phyloP scores from a whole-genome alignment of 1,140 invertebrate genomes.

The Zaprionus nigranus region DNA sequence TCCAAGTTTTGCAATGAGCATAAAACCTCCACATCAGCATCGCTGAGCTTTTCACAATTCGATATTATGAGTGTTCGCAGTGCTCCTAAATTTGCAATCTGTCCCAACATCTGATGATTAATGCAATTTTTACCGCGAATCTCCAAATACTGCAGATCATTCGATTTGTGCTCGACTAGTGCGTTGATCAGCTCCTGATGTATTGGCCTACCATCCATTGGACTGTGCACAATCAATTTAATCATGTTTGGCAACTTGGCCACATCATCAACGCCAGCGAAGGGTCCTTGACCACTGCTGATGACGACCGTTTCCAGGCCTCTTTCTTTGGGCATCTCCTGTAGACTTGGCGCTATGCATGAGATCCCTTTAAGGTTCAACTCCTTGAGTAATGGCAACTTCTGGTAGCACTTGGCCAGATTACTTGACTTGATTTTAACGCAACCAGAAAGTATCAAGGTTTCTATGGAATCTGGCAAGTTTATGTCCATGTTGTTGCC shows the following conservation, averaged over 20 bases:
- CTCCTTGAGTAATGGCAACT: slow-evolving; percentile 38
- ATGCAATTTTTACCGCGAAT: not conserved
- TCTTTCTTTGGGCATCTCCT: not conserved
- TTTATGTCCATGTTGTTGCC: slow-evolving; percentile 20
- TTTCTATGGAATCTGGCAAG: slow-evolving; percentile 38
- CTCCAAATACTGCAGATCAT: slow-evolving; percentile 43
- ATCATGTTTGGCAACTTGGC: slow-evolving; percentile 53
- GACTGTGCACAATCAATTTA: not conserved
- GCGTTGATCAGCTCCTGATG: slow-evolving; percentile 17
- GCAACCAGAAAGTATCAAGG: slow-evolving; percentile 28
- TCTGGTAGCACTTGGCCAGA: not conserved
- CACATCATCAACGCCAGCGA: slow-evolving; percentile 28
- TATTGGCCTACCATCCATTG: not conserved
- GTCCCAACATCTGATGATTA: not conserved
- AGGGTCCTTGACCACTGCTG: not conserved
- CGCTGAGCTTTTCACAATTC: not conserved
- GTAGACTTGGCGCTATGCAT: not conserved
- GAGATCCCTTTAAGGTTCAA: slow-evolving; percentile 21
- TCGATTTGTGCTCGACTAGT: slow-evolving; percentile 22
- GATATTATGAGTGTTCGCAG: slow-evolving; percentile 27
- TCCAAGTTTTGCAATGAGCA: slow-evolving; percentile 25
- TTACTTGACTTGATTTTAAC: not conserved
- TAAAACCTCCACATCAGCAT: slow-evolving; percentile 9
- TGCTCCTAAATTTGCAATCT: slow-evolving; percentile 26
- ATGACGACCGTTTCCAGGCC: slow-evolving; percentile 38